Percentiles rank a stretch among this genome's conserved stretches.
phyloP scores from a whole-genome alignment of 2,113 vertebrate genomes.

The Thomomys bottae region DNA sequence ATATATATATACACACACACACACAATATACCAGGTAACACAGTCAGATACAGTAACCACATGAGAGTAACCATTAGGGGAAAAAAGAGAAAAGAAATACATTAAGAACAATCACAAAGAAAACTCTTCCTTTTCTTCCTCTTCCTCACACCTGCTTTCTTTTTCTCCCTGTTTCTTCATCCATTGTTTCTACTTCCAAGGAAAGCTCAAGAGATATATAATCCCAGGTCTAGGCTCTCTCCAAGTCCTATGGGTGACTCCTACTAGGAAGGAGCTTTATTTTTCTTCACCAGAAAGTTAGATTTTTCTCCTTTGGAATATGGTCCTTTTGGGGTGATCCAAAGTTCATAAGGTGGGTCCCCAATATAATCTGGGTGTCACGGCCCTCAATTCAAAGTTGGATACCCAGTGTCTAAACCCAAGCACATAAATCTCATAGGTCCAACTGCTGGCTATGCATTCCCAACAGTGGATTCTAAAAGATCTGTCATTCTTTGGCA shows the following conservation, averaged over 20 bases:
- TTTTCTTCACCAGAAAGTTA: not conserved
- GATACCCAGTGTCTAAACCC: not conserved
- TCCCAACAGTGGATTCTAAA: not conserved
- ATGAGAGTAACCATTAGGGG: no score
- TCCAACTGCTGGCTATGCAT: not conserved
- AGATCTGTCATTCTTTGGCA: not conserved
- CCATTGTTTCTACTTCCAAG: not conserved
- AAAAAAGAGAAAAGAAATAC: no score
- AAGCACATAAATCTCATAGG: not conserved
- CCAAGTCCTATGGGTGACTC: not conserved
- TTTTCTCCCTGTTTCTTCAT: not conserved
- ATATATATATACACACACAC: no score
- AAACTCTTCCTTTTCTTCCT: no score
- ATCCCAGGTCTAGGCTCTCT: not conserved
- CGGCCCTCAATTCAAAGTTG: conserved; percentile 20
- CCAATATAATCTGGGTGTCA: not conserved
- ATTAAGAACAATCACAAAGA: no score
- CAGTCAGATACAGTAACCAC: no score
- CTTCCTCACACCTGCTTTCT: not conserved
- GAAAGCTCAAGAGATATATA: not conserved
- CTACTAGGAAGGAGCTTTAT: not conserved
- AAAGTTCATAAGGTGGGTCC: not conserved
- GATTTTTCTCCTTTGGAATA: not conserved
- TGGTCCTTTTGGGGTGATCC: not conserved
- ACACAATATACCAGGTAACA: no score